Percentiles rank a stretch among this genome's conserved stretches.
Conservation (phyloP, 2,888 invertebrate species). For the Drosophila koepferae region DNA sequence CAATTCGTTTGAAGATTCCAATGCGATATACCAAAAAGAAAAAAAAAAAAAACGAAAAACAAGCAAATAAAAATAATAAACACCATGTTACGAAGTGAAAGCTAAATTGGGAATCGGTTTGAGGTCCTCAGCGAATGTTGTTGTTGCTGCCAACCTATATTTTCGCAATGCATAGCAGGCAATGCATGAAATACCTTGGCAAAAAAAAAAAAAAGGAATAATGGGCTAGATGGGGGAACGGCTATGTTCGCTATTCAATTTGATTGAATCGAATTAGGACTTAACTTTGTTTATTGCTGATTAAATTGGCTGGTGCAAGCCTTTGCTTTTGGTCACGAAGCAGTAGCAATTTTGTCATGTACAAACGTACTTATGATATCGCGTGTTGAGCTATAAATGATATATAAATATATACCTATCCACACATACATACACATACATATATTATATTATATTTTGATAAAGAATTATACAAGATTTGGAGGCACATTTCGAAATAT, state of each 20-base stretch:
- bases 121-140: conserved; percentile 23
- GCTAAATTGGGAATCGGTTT: conserved; percentile 47
- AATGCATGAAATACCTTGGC: conserved; percentile 9
- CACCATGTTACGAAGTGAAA: conserved; percentile 62
- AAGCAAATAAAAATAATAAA: conserved; percentile 38
- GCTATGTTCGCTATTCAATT: conserved; percentile 70
- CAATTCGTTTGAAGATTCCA: conserved; percentile 59
- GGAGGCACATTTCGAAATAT: not conserved
- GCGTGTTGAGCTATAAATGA: conserved; percentile 43
- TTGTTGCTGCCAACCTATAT: conserved; percentile 64
- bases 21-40: conserved; percentile 34
- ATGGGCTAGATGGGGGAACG: not conserved
- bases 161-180: conserved; percentile 35
- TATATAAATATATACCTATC: not conserved
- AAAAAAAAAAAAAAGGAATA: not conserved
- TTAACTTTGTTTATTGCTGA: conserved; percentile 79
- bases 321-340: conserved; percentile 60
- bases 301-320: conserved; percentile 72
- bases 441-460: not conserved
- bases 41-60: conserved; percentile 37
- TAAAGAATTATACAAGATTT: not conserved
- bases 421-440: not conserved
- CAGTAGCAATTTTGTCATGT: conserved; percentile 35
- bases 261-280: conserved; percentile 81
- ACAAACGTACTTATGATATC: conserved; percentile 35